Evolutionary conservation across 2,113 vertebrate species (phyloP).

Genomic region (Paradisaea rubra): DNA sequence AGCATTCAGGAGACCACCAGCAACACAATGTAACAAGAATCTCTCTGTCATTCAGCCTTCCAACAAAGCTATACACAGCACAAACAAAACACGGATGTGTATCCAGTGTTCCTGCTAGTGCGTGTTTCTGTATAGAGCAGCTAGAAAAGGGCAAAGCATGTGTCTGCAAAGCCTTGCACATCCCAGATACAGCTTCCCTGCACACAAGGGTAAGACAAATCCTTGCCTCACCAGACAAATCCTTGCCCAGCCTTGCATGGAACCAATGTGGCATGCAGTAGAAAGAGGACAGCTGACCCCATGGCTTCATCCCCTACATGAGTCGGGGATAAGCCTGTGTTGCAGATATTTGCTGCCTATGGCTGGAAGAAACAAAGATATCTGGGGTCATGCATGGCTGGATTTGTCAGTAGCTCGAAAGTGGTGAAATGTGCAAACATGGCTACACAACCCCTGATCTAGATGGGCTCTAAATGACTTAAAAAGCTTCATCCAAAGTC

Average conservation of each 20-base stretch:
- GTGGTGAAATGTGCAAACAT: neutral
- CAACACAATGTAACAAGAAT: slow-evolving; percentile 3
- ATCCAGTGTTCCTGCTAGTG: neutral
- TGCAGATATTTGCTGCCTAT: neutral
- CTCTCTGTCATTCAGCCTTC: neutral
- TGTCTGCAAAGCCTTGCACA: neutral
- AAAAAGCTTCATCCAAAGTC: neutral
- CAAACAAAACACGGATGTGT: neutral
- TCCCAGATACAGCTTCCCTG: neutral
- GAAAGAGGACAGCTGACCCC: neutral
- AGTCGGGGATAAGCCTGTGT: accelerated
- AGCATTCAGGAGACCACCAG: slow-evolving; percentile 20
- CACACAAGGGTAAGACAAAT: neutral
- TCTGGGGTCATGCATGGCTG: neutral
- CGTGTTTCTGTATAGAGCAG: neutral
- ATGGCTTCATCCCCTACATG: neutral
- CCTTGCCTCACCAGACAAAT: neutral
- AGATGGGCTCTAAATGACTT: neutral
- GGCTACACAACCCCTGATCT: neutral
- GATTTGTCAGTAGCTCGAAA: neutral
- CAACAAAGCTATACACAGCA: neutral
- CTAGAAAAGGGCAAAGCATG: neutral
- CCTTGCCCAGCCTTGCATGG: neutral
- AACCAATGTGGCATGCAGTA: neutral
- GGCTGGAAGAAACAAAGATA: neutral